Evolutionary conservation across 2,797 vertebrate genomes (phyloP), one percentile per base, ranked within the genome.

Genomic region (Acanthurus leucopareius): DNA sequence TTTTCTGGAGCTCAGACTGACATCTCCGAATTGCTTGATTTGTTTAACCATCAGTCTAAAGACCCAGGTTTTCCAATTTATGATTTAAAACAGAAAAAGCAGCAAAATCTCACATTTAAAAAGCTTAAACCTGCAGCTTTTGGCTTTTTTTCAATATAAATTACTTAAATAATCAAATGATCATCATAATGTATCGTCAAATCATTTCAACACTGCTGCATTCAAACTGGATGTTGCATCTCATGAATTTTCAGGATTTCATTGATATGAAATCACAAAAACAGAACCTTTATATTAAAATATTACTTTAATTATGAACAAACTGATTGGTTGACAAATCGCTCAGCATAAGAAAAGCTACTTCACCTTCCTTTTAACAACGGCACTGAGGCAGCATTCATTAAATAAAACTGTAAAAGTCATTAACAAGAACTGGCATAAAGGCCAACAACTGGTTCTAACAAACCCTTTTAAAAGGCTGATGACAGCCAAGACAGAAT

Each of bases 241-340:
- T 64, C 16, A 2, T 28, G 38, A 51, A 48, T 57, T 32, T 59
- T 19, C 2, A 19, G 35, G 7, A 40, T 52, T n/a, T 15, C 3
- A 10, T 22, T 45, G 22, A 38, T 17, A 64, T 49, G 22, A 57
- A 49, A 8, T 20, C 15, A 77, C 22, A 42, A 56, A 62, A 79
- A 20, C 20, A 69, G 48, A 71, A 66, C 16, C 25, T 17, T 3
- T 54, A 62, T 85, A 85, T 81, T 91, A 88, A 91, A 91, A 91
- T 83, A 89, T 74, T 64, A 85, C 63, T 93, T 93, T 92, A 88
- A 80, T 94, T 77, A 64, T 3, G 10, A 85, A 40, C 60, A 78
- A 60, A 75, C 71, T 20, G 70, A 71, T 53, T 69, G 44, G 64
- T 45, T 57, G 80, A 83, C 28, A 64, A 68, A 68, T 52, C 0